phyloP scores from a whole-genome alignment of 2,113 vertebrate species.

The Aviceda subcristata region DNA sequence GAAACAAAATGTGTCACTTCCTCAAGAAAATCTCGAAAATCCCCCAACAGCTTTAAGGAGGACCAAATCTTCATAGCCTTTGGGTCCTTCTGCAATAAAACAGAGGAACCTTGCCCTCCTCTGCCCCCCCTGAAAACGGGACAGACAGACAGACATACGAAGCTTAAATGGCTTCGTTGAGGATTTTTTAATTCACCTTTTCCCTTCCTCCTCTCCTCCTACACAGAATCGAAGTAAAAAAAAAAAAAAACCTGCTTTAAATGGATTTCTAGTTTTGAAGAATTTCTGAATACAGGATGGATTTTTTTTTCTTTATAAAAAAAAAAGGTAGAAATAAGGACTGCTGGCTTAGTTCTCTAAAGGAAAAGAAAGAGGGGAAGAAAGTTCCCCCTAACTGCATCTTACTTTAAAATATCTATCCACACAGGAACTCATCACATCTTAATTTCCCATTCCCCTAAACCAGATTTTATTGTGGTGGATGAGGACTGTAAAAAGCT shows the following conservation, averaged over 20 bases:
- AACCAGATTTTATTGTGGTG: constrained; percentile 37
- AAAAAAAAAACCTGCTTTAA: background rate
- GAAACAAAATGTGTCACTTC: constrained; percentile 34
- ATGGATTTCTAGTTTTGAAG: background rate
- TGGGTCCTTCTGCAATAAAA: background rate
- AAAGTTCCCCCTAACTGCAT: background rate
- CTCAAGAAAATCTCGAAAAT: background rate
- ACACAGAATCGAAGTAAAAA: background rate
- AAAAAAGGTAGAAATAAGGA: background rate
- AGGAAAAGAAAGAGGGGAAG: background rate
- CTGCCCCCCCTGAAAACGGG: background rate
- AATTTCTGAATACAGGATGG: background rate
- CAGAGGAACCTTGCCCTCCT: background rate
- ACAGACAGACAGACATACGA: rapidly evolving
- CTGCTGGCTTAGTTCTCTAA: background rate
- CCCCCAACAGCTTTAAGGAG: background rate
- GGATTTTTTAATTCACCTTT: background rate
- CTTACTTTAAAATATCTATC: background rate
- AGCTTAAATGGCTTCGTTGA: background rate
- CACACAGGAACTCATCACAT: background rate
- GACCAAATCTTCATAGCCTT: background rate
- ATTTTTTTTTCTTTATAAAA: background rate
- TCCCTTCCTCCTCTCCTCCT: background rate
- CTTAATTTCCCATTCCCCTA: background rate
- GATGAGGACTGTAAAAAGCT: constrained; percentile 21